phyloP scores from a whole-genome alignment of 2,888 invertebrate species.

The Actias luna region DNA sequence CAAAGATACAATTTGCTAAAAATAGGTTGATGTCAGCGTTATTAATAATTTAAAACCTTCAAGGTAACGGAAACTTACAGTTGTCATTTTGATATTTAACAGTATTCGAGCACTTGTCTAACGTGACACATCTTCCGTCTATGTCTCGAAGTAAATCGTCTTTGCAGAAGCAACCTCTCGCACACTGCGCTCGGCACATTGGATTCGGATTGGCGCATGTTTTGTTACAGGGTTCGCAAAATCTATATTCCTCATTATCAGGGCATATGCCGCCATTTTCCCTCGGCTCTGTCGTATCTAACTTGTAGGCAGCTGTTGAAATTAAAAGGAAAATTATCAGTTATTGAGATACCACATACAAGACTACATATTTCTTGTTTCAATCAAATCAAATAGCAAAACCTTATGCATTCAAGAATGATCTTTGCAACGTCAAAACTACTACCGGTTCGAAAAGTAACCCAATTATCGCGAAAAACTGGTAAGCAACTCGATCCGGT shows the following conservation, averaged over 20 bases:
- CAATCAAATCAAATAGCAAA: no score
- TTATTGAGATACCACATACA: no score
- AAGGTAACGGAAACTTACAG: slow-evolving; percentile 1
- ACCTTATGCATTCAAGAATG: no score
- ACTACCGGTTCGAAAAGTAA: no score
- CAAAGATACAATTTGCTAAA: no score
- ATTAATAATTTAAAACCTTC: not conserved
- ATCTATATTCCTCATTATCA: slow-evolving; percentile 54
- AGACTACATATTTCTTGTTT: no score
- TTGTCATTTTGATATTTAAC: slow-evolving; percentile 17
- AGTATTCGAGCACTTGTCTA: slow-evolving; percentile 41
- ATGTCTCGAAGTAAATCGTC: slow-evolving; percentile 45
- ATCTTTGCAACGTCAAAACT: no score
- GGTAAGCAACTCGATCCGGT: no score
- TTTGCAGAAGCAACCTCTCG: slow-evolving; percentile 61
- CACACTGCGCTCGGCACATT: slow-evolving; percentile 61
- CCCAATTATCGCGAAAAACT: no score
- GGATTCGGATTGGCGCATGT: slow-evolving; percentile 60
- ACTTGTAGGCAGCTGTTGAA: slow-evolving; percentile 36
- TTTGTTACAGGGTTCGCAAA: slow-evolving; percentile 56
- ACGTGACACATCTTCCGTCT: slow-evolving; percentile 49
- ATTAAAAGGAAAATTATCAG: no score
- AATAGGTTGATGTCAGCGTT: no score
- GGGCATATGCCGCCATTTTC: slow-evolving; percentile 43
- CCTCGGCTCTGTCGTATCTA: slow-evolving; percentile 55